Evolutionary conservation across 1,140 invertebrate genomes (phyloP).

Genomic region (Drosophila nigrodunni): DNA sequence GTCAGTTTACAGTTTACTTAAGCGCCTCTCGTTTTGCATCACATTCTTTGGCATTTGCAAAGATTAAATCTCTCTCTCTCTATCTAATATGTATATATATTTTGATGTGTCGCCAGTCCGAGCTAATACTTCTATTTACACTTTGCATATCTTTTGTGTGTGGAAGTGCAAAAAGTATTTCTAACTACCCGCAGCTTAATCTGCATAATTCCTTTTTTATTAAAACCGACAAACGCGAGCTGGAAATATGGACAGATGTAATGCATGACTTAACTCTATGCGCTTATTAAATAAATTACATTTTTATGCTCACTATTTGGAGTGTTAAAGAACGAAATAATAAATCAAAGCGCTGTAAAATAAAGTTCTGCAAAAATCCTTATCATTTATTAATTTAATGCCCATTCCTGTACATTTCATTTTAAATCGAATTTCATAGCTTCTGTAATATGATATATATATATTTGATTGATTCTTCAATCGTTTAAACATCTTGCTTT

Average conservation of each 20-base stretch:
- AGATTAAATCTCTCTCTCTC: no score
- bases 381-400: no score
- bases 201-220: constrained; percentile 21
- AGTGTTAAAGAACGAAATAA: neutral
- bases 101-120: neutral
- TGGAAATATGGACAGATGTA: neutral
- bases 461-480: no score
- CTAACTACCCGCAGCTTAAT: constrained; percentile 15
- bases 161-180: neutral
- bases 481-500: no score
- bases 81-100: neutral
- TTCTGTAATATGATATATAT: no score
- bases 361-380: no score
- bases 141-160: neutral
- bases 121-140: neutral
- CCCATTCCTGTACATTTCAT: no score
- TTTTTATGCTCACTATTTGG: neutral
- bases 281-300: constrained; percentile 9
- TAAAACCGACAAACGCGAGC: constrained; percentile 9
- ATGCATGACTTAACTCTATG: constrained; percentile 1
- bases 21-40: no score
- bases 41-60: no score
- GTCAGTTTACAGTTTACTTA: no score
- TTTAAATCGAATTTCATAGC: no score
- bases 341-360: no score